Conservation (phyloP, 2,888 invertebrate species). For the Conops quadrifasciatus region DNA sequence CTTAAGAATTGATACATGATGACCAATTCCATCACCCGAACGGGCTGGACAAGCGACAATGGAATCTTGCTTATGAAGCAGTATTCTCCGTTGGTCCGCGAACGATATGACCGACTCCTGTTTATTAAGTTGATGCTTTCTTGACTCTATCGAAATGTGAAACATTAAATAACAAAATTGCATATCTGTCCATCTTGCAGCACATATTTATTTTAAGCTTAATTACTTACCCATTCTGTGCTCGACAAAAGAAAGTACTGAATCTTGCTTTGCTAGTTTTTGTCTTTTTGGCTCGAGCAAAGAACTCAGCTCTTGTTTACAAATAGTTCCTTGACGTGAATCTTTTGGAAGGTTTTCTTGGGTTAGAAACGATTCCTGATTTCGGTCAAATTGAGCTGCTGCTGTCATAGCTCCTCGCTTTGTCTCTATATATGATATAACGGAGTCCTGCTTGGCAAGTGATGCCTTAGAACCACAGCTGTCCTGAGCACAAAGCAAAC, state of each 20-base stretch:
- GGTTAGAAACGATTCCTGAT: conserved; percentile 53
- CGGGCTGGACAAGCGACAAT: conserved; percentile 61
- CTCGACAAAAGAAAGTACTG: conserved; percentile 65
- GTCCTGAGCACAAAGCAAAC: conserved; percentile 63
- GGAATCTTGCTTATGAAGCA: conserved; percentile 64
- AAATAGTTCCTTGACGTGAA: conserved; percentile 54
- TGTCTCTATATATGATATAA: conserved; percentile 65
- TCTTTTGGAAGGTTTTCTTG: conserved; percentile 63
- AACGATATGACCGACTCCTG: conserved; percentile 66
- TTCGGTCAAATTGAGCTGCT: conserved; percentile 48
- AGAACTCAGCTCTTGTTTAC: conserved; percentile 54
- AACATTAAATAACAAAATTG: too few species aligned
- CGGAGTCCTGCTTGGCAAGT: conserved; percentile 64
- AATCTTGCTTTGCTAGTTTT: conserved; percentile 65
- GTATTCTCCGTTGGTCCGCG: conserved; percentile 64
- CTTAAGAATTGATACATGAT: conserved; percentile 65
- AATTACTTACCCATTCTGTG: conserved; percentile 59
- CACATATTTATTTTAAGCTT: too few species aligned
- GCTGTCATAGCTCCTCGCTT: conserved; percentile 54
- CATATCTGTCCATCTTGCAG: too few species aligned
- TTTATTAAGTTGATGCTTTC: conserved; percentile 64
- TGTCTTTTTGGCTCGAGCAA: conserved; percentile 62
- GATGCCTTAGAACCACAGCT: conserved; percentile 64
- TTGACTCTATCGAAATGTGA: conserved; percentile 58
- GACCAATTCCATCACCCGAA: conserved; percentile 59